These are phyloP conservation scores for Pluvialis apricaria DNA, from an alignment of 2,113 vertebrate genomes.

Conservation along the genomic window DNA sequence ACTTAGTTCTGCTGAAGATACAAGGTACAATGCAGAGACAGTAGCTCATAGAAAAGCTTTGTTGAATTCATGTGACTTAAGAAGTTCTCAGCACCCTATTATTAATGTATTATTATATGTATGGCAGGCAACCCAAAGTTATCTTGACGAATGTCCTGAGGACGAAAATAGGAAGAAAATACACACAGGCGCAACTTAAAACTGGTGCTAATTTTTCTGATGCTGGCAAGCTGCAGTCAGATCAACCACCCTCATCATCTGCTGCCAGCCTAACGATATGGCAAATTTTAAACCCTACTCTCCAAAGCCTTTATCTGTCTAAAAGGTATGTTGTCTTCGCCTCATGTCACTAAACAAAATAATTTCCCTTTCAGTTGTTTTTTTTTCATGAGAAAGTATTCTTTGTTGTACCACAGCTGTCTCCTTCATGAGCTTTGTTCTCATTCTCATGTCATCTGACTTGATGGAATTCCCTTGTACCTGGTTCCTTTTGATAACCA, in stretches of 20 bases:
- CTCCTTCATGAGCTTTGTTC: background rate
- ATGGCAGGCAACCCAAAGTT: conserved; percentile 81
- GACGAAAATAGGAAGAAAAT: conserved; percentile 80
- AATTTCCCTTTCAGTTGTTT: background rate
- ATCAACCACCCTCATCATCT: conserved; percentile 69
- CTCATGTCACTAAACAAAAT: background rate
- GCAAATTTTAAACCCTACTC: conserved; percentile 72
- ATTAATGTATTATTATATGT: conserved; percentile 68
- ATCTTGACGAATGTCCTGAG: conserved; percentile 78
- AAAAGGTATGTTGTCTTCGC: conserved; percentile 74
- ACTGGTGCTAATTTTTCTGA: conserved; percentile 70
- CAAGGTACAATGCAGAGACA: background rate
- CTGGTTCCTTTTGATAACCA: background rate
- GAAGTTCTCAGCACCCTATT: conserved; percentile 35
- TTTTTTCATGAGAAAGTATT: background rate
- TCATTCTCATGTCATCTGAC: background rate
- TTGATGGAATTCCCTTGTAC: background rate
- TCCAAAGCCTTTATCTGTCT: conserved; percentile 69
- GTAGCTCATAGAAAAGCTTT: background rate
- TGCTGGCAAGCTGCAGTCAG: conserved; percentile 70
- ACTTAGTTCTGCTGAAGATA: background rate
- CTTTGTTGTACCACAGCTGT: background rate
- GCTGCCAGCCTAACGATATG: conserved; percentile 72
- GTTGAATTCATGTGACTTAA: conserved; percentile 41
- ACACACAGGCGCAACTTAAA: conserved; percentile 58